Evolutionary conservation across 2,797 vertebrate species (phyloP).

Genomic region (Arctocebus calabarensis): DNA sequence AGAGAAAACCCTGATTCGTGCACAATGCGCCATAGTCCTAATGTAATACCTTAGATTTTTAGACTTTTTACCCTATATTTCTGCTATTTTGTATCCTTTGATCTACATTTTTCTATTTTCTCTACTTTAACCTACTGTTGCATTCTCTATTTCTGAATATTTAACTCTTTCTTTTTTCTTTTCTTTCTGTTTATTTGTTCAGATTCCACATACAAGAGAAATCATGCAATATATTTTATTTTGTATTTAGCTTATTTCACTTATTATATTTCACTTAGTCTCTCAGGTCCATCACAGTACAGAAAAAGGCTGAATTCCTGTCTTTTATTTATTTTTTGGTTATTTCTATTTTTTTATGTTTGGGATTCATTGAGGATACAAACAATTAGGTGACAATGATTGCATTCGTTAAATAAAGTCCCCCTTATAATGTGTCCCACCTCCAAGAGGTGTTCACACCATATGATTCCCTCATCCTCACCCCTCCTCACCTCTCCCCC

Average conservation of each 20-base stretch:
- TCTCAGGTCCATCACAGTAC: not conserved
- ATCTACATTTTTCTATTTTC: not conserved
- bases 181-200: too few relatives aligned
- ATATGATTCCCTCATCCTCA: too few relatives aligned
- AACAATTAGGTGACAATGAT: too few relatives aligned
- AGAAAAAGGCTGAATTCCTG: not conserved
- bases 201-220: not conserved
- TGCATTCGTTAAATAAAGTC: too few relatives aligned
- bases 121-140: not conserved
- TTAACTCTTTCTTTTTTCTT: not conserved
- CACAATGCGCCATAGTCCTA: not conserved
- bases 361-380: too few relatives aligned
- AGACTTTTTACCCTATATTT: not conserved
- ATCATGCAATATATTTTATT: not conserved
- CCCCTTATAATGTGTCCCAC: too few relatives aligned
- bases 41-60: not conserved
- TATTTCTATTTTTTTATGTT: too few relatives aligned
- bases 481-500: too few relatives aligned
- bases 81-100: not conserved
- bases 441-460: too few relatives aligned
- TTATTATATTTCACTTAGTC: not conserved
- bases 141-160: not conserved
- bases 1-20: not conserved
- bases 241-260: not conserved
- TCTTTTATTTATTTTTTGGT: not conserved